Conservation (phyloP, 2,888 invertebrate species). For the Ichneumon xanthorius region DNA sequence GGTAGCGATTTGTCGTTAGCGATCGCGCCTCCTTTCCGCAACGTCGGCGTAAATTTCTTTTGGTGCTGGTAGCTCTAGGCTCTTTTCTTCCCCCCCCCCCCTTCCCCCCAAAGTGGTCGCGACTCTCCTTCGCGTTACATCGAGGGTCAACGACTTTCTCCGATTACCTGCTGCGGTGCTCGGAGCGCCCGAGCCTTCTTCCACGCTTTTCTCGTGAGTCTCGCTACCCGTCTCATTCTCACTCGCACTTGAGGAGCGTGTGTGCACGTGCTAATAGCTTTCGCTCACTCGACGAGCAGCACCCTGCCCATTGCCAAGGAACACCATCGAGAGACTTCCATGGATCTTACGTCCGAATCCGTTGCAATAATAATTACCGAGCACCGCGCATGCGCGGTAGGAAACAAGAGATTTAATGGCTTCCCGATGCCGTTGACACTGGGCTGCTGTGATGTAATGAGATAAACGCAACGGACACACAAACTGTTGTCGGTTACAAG, state of each 20-base stretch:
- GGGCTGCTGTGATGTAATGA: slow-evolving; percentile 43
- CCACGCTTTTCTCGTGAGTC: slow-evolving; percentile 34
- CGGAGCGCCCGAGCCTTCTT: neutral
- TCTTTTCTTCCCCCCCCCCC: slow-evolving; percentile 40
- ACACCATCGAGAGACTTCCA: slow-evolving; percentile 28
- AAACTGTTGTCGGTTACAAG: slow-evolving; percentile 4
- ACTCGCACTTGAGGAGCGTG: slow-evolving; percentile 9
- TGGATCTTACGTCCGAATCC: slow-evolving; percentile 27
- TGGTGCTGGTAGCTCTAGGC: slow-evolving; percentile 43
- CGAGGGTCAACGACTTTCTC: slow-evolving; percentile 82
- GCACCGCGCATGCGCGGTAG: neutral
- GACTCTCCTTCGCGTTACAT: slow-evolving; percentile 63
- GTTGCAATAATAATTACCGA: slow-evolving; percentile 38
- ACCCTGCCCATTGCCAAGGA: slow-evolving; percentile 40
- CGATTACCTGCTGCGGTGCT: slow-evolving; percentile 75
- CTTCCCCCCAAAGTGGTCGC: slow-evolving; percentile 48
- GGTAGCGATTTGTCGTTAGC: slow-evolving; percentile 35
- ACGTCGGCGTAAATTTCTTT: slow-evolving; percentile 63
- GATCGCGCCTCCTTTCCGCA: slow-evolving; percentile 56
- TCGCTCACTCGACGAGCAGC: slow-evolving; percentile 18
- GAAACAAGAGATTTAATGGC: slow-evolving; percentile 20
- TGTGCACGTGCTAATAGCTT: slow-evolving; percentile 53
- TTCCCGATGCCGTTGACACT: slow-evolving; percentile 53
- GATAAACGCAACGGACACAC: slow-evolving; percentile 24
- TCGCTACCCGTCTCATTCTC: neutral